Evolutionary conservation across 2,888 invertebrate genomes (phyloP), one percentile per base, ranked within the genome.

Genomic region (Ophion slaviceki): DNA sequence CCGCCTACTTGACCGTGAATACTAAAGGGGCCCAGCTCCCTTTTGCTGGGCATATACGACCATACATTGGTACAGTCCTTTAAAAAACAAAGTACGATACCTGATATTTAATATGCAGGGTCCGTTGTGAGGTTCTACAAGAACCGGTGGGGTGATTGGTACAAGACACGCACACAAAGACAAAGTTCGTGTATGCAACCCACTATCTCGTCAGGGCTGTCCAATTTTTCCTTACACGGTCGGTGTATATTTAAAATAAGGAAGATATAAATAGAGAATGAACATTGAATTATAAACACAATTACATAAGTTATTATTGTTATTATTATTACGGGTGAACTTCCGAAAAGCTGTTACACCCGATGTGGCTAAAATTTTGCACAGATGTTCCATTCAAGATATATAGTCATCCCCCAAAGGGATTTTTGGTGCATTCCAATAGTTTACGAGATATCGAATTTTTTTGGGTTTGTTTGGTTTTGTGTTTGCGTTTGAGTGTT

Each of bases 1-100:
- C 86, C 86, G 84, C 86, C 86, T 67, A 72, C 83, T 81, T 84
- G 86, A 81, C 86, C 86, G 75, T 86, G 86, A 86, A 86, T 83
- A 83, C 20, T 70, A 67, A n/a, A 80, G 83, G 74, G 75, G 45
- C 67, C 45, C 32, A 28, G 68, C 61, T 83, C 75, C 57, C 47
- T 32, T 61, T 61, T 72, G 36, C 24, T 64, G 83, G 74, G 67
- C 11, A 68, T 61, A 61, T 74, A 71, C 74, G 62, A 77, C 77
- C 74, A 47, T 67, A 47, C 40, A 64, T 45, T 20, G 72, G 82
- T 86, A 86, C 83, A 84, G 86, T 67, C 78, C 57, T 32, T 59
- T 28, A 20, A 40, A 79, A 83, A 86, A 81, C 68, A 4, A 24
- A 7, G n/a, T 4, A 62, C n/a, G n/a, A 28, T 45, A 80, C 11